phyloP scores from a whole-genome alignment of 2,113 vertebrate species.

The Cololabis saira region DNA sequence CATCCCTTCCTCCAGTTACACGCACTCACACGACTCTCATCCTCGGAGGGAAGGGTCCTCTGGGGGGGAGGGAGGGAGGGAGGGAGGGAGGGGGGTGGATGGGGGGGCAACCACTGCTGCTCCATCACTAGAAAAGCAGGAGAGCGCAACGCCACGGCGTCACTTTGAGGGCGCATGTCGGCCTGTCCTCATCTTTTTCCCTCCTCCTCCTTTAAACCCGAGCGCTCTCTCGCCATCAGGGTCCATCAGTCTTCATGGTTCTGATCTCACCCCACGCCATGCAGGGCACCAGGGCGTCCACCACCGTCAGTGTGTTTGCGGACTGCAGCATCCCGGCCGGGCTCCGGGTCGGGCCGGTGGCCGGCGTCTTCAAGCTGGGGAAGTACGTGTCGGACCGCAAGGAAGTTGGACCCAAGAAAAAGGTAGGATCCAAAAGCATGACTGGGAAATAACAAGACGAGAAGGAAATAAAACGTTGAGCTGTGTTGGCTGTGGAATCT shows the following conservation, averaged over 20 bases:
- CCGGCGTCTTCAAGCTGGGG: constrained; percentile 94
- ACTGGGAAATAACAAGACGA: background rate
- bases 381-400: constrained; percentile 97
- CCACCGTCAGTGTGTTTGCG: constrained; percentile 88
- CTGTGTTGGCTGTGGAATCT: no score
- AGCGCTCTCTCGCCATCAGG: constrained; percentile 42
- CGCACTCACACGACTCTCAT: constrained; percentile 37
- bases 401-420: constrained; percentile 94
- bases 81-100: background rate
- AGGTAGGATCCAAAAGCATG: constrained; percentile 79
- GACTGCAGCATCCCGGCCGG: constrained; percentile 96
- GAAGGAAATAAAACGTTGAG: background rate
- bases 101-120: constrained; percentile 83
- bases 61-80: background rate
- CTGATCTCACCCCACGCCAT: constrained; percentile 84
- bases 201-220: constrained; percentile 72
- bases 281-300: constrained; percentile 86
- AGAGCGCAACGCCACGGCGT: constrained; percentile 85
- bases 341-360: constrained; percentile 92
- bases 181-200: constrained; percentile 83
- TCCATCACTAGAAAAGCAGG: constrained; percentile 91
- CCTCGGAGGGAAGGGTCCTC: constrained; percentile 25
- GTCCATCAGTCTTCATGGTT: constrained; percentile 83
- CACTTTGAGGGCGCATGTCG: constrained; percentile 94
- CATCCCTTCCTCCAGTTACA: no score